Base-by-base conservation (phyloP, 2,113 vertebrate species). In the Charadrius vociferus region DNA sequence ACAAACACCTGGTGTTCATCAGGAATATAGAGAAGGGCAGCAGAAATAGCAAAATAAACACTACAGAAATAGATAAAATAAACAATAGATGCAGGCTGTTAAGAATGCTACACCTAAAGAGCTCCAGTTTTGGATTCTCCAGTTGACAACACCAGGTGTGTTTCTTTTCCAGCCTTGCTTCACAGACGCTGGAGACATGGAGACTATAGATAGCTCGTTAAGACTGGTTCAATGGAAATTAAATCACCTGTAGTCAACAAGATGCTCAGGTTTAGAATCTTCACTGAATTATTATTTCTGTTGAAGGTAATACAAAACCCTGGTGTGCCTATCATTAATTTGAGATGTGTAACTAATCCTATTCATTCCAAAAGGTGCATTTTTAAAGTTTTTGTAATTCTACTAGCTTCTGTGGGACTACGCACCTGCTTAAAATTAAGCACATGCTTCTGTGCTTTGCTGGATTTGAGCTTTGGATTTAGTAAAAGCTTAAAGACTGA, bases 401-500 rank as follows among this genome's bases (percentile, higher is more conserved):
- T 91, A 37, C 20, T 58, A 34, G 71, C 34, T 94, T 94, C 84
- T 8, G 4, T 73, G 62, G 50, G 36, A 85, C 84, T 89, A 70
- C 1, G 19, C 36, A 82, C 53, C 70, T 95, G 70, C 86, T 94
- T 93, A 94, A 97, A 92, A 94, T 85, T 73, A 91, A 90, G 55
- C 29, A 89, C 84, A 86, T 58, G 62, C 45, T 77, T 88, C 81
- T 82, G 53, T 77, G 70, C 58, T 93, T 96, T 95, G 58, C 49
- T 78, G 81, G 70, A 86, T 95, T 85, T 93, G 73, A 87, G 89
- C 49, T 95, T 73, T 85, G 66, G 77, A 82, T 96, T 96, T 93
- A 95, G 84, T 80, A 94, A 95, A 94, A 94, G 73, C 94, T 89
- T 96, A 96, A 95, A 93, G 89, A 91, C 83, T 92, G 94, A 96